Conservation (phyloP, 2,113 vertebrate genomes). For the Bufo bufo region DNA sequence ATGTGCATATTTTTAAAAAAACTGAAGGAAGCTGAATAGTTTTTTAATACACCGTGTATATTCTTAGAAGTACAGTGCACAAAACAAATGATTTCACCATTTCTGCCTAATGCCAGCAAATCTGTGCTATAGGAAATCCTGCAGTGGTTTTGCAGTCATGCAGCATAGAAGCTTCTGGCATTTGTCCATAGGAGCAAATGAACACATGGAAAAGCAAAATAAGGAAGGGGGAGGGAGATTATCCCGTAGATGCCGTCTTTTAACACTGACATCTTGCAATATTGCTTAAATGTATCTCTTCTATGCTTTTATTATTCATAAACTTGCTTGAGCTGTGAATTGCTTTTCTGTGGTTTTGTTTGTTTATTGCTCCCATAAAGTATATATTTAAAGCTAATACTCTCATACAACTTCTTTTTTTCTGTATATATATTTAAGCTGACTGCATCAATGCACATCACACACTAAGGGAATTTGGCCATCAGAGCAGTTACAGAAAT, state of each 20-base stretch:
- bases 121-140: slow-evolving; percentile 54
- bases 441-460: not conserved
- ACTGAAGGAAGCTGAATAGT: slow-evolving; percentile 9
- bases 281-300: slow-evolving; percentile 38
- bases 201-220: slow-evolving; percentile 22
- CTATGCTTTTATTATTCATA: slow-evolving; percentile 44
- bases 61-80: slow-evolving; percentile 49
- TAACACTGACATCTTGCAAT: slow-evolving; percentile 39
- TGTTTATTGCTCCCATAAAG: slow-evolving; percentile 27
- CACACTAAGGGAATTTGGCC: not conserved
- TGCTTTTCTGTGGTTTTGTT: slow-evolving; percentile 23
- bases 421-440: not conserved
- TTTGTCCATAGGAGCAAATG: slow-evolving; percentile 36
- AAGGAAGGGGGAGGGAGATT: slow-evolving; percentile 26
- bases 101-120: slow-evolving; percentile 44
- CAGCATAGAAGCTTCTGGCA: slow-evolving; percentile 42
- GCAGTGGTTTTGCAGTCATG: slow-evolving; percentile 49
- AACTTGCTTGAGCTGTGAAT: slow-evolving; percentile 6
- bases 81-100: slow-evolving; percentile 35
- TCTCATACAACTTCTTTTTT: not conserved
- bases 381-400: slow-evolving; percentile 34
- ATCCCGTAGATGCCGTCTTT: slow-evolving; percentile 32
- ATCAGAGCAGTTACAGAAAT: not conserved
- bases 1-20: not conserved
- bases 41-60: slow-evolving; percentile 31